phyloP scores from a whole-genome alignment of 1,140 invertebrate genomes.

The Neuroterus valhalla region DNA sequence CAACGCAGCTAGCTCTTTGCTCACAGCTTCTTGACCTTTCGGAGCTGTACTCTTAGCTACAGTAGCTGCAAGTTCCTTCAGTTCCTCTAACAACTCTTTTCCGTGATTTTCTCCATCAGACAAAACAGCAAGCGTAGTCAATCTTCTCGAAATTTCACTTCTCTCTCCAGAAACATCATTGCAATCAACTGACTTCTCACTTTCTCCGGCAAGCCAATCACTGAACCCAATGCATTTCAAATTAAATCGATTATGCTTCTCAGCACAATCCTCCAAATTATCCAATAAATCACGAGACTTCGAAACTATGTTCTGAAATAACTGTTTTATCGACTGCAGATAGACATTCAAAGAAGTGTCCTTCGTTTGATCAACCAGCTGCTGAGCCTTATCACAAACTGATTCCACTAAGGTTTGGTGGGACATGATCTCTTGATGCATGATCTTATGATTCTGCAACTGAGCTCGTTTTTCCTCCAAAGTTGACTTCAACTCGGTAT shows the following conservation, averaged over 20 bases:
- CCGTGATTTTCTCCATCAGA: conserved; percentile 83
- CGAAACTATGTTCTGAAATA: conserved; percentile 91
- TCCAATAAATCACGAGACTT: conserved; percentile 91
- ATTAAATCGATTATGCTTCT: conserved; percentile 88
- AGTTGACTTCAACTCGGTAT: conserved; percentile 92
- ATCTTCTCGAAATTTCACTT: conserved; percentile 83
- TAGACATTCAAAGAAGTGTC: conserved; percentile 90
- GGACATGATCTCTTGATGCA: conserved; percentile 96
- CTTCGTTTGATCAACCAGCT: conserved; percentile 91
- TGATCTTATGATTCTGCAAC: conserved; percentile 94
- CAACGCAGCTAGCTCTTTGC: conserved; percentile 84
- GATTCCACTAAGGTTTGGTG: conserved; percentile 92
- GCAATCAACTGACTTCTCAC: conserved; percentile 84
- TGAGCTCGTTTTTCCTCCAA: conserved; percentile 96
- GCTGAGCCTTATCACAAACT: conserved; percentile 93
- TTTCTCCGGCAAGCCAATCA: conserved; percentile 86
- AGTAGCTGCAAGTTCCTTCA: conserved; percentile 80
- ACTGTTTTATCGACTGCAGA: conserved; percentile 90
- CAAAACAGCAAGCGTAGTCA: conserved; percentile 82
- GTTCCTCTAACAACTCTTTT: conserved; percentile 81
- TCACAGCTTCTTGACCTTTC: conserved; percentile 83
- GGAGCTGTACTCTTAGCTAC: conserved; percentile 90
- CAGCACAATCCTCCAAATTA: conserved; percentile 89
- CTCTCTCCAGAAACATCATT: conserved; percentile 89
- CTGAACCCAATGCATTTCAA: conserved; percentile 83